phyloP scores from a whole-genome alignment of 2,888 invertebrate genomes.

The Hirtodrosophila histrioides region DNA sequence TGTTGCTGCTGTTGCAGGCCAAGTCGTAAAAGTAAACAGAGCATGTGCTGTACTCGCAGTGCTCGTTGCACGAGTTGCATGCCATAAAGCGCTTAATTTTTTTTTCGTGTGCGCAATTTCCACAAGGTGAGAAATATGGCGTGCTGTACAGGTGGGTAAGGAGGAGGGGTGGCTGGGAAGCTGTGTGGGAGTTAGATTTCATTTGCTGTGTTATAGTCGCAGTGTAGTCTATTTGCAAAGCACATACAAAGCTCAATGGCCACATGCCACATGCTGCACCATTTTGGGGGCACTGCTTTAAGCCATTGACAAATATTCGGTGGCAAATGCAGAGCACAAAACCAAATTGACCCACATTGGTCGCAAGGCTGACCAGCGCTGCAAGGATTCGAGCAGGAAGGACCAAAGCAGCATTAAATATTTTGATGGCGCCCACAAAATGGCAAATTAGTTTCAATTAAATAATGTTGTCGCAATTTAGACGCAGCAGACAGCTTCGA shows the following conservation, averaged over 20 bases:
- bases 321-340: conserved; percentile 3
- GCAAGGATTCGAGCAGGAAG: background rate
- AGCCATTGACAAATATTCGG: conserved; percentile 15
- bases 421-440: conserved; percentile 74
- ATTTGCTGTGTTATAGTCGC: conserved; percentile 8
- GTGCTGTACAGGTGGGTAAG: conserved; percentile 7
- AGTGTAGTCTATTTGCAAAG: conserved; percentile 13
- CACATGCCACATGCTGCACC: conserved; percentile 1
- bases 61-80: conserved; percentile 42
- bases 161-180: background rate
- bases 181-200: background rate
- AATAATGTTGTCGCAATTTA: conserved; percentile 78
- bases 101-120: conserved; percentile 46
- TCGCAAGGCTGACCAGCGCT: conserved; percentile 13
- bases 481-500: conserved; percentile 38
- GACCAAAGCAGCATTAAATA: conserved; percentile 46
- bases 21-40: conserved; percentile 78
- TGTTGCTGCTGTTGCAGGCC: conserved; percentile 39
- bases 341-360: conserved; percentile 41
- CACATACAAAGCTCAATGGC: conserved; percentile 9
- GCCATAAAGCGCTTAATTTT: conserved; percentile 76
- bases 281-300: conserved; percentile 19
- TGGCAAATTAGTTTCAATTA: conserved; percentile 83
- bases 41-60: conserved; percentile 65
- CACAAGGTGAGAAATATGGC: conserved; percentile 73